These are phyloP conservation scores for Brachyptera risi DNA, from an alignment of 2,888 invertebrate species.

Conservation along the genomic window DNA sequence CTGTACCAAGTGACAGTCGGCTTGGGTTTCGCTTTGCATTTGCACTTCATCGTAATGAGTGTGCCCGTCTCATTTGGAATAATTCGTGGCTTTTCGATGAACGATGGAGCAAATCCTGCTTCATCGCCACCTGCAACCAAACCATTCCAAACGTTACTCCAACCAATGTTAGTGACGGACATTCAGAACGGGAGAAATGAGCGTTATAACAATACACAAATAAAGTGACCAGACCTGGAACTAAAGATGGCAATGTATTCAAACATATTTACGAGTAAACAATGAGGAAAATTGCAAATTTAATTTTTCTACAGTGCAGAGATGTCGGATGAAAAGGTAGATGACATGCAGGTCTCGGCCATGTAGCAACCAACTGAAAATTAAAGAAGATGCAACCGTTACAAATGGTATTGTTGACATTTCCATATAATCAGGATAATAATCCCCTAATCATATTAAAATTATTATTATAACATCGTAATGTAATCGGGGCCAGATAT, in stretches of 20 bases:
- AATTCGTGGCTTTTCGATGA: conserved; percentile 97
- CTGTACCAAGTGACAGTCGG: conserved; percentile 94
- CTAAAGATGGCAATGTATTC: conserved; percentile 1
- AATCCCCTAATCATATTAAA: too few species aligned
- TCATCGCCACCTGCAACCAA: conserved; percentile 76
- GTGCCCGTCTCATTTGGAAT: conserved; percentile 98
- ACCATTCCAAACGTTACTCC: not conserved
- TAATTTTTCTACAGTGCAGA: too few species aligned
- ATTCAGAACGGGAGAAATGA: too few species aligned
- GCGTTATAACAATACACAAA: too few species aligned
- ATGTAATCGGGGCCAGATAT: not conserved
- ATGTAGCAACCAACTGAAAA: conserved; percentile 21
- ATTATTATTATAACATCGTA: not conserved
- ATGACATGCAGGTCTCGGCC: not conserved
- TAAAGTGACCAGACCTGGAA: not conserved
- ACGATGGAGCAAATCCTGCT: conserved; percentile 91
- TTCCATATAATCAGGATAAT: too few species aligned
- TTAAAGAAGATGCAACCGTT: conserved; percentile 14
- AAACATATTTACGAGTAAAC: too few species aligned
- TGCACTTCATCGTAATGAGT: conserved; percentile 95
- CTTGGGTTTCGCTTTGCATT: conserved; percentile 91
- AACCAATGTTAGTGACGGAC: too few species aligned
- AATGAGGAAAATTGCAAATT: too few species aligned
- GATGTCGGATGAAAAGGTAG: not conserved
- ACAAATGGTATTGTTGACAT: too few species aligned